Conservation (phyloP, 2,888 invertebrate genomes). For the Panopea generosa region DNA sequence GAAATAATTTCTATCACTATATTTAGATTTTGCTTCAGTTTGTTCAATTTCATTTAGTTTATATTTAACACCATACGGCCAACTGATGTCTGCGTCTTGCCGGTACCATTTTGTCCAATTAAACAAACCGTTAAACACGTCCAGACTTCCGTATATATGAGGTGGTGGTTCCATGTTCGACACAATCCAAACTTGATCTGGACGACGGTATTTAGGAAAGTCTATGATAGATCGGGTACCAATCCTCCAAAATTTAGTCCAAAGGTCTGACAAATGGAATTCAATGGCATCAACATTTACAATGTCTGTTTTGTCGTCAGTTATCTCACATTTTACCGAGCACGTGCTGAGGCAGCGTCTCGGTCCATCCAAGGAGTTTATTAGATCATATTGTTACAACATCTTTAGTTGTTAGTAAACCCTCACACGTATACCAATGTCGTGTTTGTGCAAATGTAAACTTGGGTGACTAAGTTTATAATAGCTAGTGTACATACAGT, state of each 20-base stretch:
- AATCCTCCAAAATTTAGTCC: slow-evolving; percentile 49
- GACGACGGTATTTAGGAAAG: slow-evolving; percentile 60
- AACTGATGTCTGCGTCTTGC: slow-evolving; percentile 67
- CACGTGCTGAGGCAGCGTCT: slow-evolving; percentile 30
- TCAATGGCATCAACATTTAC: slow-evolving; percentile 68
- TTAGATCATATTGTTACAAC: too few relatives aligned
- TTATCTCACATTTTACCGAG: slow-evolving; percentile 43
- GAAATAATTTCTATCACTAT: slow-evolving; percentile 44
- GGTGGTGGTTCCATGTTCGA: slow-evolving; percentile 73
- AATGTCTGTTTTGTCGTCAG: slow-evolving; percentile 61
- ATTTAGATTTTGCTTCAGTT: slow-evolving; percentile 17
- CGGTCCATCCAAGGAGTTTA: background rate
- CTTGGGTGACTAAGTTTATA: too few relatives aligned
- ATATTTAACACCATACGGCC: slow-evolving; percentile 64
- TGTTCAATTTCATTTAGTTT: slow-evolving; percentile 28
- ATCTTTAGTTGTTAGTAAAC: too few relatives aligned
- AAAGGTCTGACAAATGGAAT: slow-evolving; percentile 70
- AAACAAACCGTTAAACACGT: slow-evolving; percentile 64
- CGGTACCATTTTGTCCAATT: slow-evolving; percentile 77
- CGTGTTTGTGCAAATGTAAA: too few relatives aligned
- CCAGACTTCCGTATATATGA: slow-evolving; percentile 63
- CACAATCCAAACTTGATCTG: slow-evolving; percentile 74
- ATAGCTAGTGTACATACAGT: too few relatives aligned
- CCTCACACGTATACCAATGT: too few relatives aligned
- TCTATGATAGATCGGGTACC: slow-evolving; percentile 44